Conservation (phyloP, 2,888 invertebrate genomes). For the Acanthosepion esculentum region DNA sequence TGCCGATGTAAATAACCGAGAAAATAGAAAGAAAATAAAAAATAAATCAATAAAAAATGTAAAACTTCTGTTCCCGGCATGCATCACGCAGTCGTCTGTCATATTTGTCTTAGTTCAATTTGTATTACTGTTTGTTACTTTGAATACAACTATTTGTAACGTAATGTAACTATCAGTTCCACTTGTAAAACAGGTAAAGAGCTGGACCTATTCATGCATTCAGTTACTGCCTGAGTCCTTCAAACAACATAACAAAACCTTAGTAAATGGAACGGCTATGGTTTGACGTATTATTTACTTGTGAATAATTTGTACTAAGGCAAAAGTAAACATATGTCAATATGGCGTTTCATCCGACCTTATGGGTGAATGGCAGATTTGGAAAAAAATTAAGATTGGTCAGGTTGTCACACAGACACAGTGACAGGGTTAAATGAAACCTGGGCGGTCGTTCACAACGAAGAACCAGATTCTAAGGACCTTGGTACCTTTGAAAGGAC, state of each 20-base stretch:
- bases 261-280: background rate
- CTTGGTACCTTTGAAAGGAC: too few relatives aligned
- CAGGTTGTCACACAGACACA: too few relatives aligned
- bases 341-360: background rate
- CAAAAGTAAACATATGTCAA: background rate
- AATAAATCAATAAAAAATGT: background rate
- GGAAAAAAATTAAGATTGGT: too few relatives aligned
- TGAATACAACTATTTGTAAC: background rate
- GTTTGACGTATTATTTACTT: background rate
- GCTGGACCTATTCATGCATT: background rate
- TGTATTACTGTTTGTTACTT: conserved; percentile 1
- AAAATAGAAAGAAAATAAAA: background rate
- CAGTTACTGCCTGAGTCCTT: background rate
- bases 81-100: background rate
- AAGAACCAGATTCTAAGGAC: too few relatives aligned
- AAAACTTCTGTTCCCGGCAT: background rate
- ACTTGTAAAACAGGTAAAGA: background rate
- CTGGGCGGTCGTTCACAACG: too few relatives aligned
- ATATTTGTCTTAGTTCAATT: background rate
- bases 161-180: conserved; percentile 9
- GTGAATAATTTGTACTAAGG: background rate
- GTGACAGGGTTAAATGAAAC: too few relatives aligned
- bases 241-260: background rate
- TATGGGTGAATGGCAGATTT: too few relatives aligned
- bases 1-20: background rate